Conservation (phyloP, 2,113 vertebrate genomes). For the Chinchilla lanigera region DNA sequence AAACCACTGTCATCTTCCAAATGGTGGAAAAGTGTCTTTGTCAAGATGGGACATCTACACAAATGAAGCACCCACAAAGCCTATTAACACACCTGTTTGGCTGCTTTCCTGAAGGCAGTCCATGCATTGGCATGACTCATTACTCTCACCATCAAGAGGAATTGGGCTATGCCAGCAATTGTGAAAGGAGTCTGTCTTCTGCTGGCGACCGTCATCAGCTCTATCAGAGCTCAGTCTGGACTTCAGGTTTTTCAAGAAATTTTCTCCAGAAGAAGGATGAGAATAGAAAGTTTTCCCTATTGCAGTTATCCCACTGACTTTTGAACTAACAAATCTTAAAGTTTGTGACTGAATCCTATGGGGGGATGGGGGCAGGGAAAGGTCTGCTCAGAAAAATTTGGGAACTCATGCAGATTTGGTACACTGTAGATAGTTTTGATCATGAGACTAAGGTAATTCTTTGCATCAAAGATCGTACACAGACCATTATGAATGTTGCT, state of each 20-base stretch:
- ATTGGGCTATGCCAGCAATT: neutral
- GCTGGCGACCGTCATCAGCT: neutral
- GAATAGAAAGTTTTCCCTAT: neutral
- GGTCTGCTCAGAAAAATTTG: neutral
- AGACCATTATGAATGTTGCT: neutral
- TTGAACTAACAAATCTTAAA: slow-evolving; percentile 14
- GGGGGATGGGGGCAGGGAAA: neutral
- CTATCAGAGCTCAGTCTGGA: neutral
- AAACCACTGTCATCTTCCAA: neutral
- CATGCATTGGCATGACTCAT: neutral
- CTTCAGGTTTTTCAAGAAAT: slow-evolving; percentile 37
- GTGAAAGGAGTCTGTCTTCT: neutral
- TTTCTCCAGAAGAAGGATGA: slow-evolving; percentile 8
- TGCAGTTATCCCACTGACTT: neutral
- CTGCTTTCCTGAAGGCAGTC: neutral
- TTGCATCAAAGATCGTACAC: neutral
- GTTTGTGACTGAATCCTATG: neutral
- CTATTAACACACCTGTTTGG: neutral
- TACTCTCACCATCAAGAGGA: neutral
- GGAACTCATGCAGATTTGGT: neutral
- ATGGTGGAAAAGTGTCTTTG: neutral
- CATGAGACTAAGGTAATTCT: neutral
- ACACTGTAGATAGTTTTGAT: neutral
- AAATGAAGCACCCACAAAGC: neutral
- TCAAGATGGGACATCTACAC: neutral